Percentiles rank a stretch among this genome's conserved stretches.
phyloP scores from a whole-genome alignment of 1,140 invertebrate species.

The Chironomus tepperi region DNA sequence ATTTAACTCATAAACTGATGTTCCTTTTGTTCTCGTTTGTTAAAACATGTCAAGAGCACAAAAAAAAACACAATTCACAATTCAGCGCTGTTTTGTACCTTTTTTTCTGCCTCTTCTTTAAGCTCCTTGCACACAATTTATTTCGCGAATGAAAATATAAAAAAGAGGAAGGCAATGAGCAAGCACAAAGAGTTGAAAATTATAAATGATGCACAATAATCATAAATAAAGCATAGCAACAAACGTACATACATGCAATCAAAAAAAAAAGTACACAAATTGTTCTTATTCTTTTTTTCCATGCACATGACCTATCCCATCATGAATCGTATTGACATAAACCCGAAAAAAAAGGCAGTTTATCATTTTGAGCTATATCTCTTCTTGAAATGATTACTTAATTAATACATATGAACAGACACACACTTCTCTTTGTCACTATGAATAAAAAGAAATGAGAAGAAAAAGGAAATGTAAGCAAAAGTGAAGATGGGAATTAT shows the following conservation, averaged over 20 bases:
- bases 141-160: neutral
- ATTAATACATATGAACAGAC: too few relatives aligned
- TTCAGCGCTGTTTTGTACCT: neutral
- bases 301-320: neutral
- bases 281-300: constrained; percentile 12
- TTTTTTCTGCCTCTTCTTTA: neutral
- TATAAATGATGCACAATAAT: constrained; percentile 14
- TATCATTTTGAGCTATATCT: too few relatives aligned
- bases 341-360: neutral
- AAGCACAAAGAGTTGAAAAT: neutral
- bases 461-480: too few relatives aligned
- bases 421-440: too few relatives aligned
- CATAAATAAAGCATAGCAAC: constrained; percentile 13
- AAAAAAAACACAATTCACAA: neutral
- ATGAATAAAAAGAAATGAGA: too few relatives aligned
- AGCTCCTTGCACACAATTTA: neutral
- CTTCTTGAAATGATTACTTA: too few relatives aligned
- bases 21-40: too few relatives aligned
- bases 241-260: neutral
- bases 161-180: neutral
- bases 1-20: too few relatives aligned
- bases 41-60: neutral
- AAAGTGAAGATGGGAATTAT: too few relatives aligned
- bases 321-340: constrained; percentile 8
- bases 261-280: constrained; percentile 2